Evolutionary conservation across 1,140 invertebrate species (phyloP).

Genomic region (Homalodisca vitripennis): DNA sequence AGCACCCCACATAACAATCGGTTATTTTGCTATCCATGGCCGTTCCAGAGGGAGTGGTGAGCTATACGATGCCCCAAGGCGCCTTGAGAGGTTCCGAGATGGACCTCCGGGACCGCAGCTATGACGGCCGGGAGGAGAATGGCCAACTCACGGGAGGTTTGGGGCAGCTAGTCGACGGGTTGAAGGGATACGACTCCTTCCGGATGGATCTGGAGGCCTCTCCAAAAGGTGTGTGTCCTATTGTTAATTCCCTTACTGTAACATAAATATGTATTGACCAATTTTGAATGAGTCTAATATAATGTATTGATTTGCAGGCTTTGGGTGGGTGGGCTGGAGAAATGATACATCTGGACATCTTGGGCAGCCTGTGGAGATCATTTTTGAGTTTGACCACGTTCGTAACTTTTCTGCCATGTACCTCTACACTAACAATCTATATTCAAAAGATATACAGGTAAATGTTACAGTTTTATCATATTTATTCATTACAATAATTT

Average conservation of each 20-base stretch:
- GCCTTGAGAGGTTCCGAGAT: conserved; percentile 50
- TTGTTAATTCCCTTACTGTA: too few species aligned
- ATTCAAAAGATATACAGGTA: conserved; percentile 65
- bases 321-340: conserved; percentile 83
- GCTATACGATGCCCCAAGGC: conserved; percentile 61
- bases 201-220: conserved; percentile 64
- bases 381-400: conserved; percentile 72
- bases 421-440: conserved; percentile 68
- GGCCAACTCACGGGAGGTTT: conserved; percentile 71
- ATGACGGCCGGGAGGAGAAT: conserved; percentile 57
- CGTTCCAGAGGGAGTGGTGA: conserved; percentile 55
- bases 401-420: conserved; percentile 73
- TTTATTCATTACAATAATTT: too few species aligned
- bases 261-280: too few species aligned
- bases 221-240: conserved; percentile 72
- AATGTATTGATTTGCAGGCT: conserved; percentile 53
- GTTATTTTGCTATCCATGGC: too few species aligned
- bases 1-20: too few species aligned
- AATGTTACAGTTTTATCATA: too few species aligned
- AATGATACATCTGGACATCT: conserved; percentile 60
- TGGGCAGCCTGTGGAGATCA: conserved; percentile 61
- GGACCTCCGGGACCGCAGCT: conserved; percentile 60
- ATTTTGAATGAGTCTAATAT: too few species aligned
- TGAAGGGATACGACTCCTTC: conserved; percentile 77
- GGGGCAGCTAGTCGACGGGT: conserved; percentile 90